Conservation (phyloP, 2,113 vertebrate genomes). For the Xyrauchen texanus region DNA sequence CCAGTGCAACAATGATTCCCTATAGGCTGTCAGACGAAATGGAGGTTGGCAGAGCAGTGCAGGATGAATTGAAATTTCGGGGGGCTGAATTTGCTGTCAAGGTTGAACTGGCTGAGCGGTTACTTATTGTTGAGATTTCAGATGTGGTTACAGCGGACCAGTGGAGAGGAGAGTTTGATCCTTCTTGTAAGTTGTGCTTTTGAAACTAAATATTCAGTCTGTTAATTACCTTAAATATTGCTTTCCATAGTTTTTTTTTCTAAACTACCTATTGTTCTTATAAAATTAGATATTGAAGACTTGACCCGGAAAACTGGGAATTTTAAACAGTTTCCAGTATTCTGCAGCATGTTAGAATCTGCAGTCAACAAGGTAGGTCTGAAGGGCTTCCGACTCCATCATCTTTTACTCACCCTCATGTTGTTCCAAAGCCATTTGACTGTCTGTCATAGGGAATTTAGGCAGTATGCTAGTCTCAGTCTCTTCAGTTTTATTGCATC, state of each 20-base stretch:
- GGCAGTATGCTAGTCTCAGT: no score
- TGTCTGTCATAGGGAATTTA: no score
- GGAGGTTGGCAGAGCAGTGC: slow-evolving; percentile 71
- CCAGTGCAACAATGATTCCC: not conserved
- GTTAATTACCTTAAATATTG: not conserved
- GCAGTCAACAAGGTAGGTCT: slow-evolving; percentile 83
- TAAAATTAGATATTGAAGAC: slow-evolving; percentile 85
- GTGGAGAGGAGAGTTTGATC: slow-evolving; percentile 89
- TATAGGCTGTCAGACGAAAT: slow-evolving; percentile 53
- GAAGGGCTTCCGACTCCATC: not conserved
- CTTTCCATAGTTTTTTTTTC: not conserved
- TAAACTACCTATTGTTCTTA: not conserved
- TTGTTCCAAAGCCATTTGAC: no score
- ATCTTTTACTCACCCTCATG: no score
- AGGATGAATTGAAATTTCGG: slow-evolving; percentile 83
- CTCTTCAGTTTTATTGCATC: no score
- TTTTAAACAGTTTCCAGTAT: slow-evolving; percentile 94
- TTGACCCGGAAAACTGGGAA: slow-evolving; percentile 94
- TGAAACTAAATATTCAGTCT: not conserved
- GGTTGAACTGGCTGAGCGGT: slow-evolving; percentile 71
- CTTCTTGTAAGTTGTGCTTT: slow-evolving; percentile 77
- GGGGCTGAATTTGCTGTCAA: slow-evolving; percentile 82
- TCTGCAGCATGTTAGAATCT: slow-evolving; percentile 93
- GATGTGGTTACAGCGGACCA: slow-evolving; percentile 84
- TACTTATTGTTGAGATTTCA: slow-evolving; percentile 85